Evolutionary conservation across 2,113 vertebrate species (phyloP), one percentile per base, ranked within the genome.

Genomic region (Archocentrus centrarchus): DNA sequence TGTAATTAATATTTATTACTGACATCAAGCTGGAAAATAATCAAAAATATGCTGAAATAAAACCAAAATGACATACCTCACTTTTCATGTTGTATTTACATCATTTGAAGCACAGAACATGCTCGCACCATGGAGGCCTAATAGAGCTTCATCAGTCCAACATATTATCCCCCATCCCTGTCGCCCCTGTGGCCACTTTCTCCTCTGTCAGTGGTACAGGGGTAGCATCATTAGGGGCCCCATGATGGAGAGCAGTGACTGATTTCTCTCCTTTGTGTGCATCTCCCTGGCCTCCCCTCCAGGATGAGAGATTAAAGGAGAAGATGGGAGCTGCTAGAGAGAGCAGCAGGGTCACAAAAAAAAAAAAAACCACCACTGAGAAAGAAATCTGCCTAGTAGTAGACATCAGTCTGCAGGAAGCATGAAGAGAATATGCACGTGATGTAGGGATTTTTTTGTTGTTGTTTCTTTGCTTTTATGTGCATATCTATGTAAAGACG

Each of bases 211-310:
- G 90, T 75, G 79, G 84, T 22, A 75, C 79, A 86, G 73, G 57
- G 27, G 27, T 35, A 44, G 83, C 83, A 88, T 91, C 93, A 89
- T 92, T 94, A 94, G 75, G 62, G 80, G 61, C 90, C 78, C 39
- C 7, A 1, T 89, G 89, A 91, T 93, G 83, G 79, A 93, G 64
- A 79, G 80, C 77, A 62, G 41, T 13, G 39, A n/a, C 79, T 50
- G 47, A 44, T 82, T 82, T 4, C 61, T 59, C 82, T 91, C 64
- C 70, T 84, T 76, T 44, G 79, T 79, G 81, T 73, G 62, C 1
- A 1, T 78, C 80, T 88, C 80, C 39, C 59, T 44, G 5, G 81
- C 50, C 64, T 88, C 80, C 27, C 70, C 70, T 82, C 60, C 24
- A 63, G 63, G 70, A 81, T 81, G 87, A 92, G 53, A 32, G 44